phyloP scores from a whole-genome alignment of 1,140 invertebrate genomes.

The Antheraea mylitta region DNA sequence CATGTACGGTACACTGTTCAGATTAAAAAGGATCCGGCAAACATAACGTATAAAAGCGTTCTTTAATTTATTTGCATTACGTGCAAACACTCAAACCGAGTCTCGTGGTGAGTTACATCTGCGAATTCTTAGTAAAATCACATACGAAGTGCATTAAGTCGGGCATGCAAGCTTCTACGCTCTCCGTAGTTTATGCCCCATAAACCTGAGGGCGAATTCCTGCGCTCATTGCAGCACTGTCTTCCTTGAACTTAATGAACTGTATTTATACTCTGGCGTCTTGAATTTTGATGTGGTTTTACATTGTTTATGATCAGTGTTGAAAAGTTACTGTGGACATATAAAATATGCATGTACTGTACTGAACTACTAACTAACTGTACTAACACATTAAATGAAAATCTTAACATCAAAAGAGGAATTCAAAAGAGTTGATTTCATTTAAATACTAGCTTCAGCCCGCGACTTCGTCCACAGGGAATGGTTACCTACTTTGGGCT shows the following conservation, averaged over 20 bases:
- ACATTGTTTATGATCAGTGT: background rate
- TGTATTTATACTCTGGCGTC: background rate
- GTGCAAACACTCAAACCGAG: conserved; percentile 1
- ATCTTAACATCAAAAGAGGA: too few species aligned
- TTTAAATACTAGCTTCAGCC: too few species aligned
- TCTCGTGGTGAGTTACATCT: background rate
- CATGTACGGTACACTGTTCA: too few species aligned
- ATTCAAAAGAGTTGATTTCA: too few species aligned
- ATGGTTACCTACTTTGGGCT: too few species aligned
- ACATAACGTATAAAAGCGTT: background rate
- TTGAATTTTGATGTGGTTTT: background rate
- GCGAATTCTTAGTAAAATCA: background rate
- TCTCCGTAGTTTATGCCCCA: background rate
- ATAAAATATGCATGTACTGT: too few species aligned
- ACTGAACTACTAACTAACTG: too few species aligned
- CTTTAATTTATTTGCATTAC: conserved; percentile 6
- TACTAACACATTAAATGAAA: too few species aligned
- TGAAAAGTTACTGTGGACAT: too few species aligned
- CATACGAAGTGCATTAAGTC: conserved; percentile 8
- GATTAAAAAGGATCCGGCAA: background rate
- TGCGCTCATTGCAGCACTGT: background rate
- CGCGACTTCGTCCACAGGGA: too few species aligned
- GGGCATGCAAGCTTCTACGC: background rate
- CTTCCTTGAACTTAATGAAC: conserved; percentile 1
- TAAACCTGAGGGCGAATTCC: background rate